Evolutionary conservation across 1,140 invertebrate species (phyloP), one percentile per base, ranked within the genome.

Genomic region (Monochamus saltuarius): DNA sequence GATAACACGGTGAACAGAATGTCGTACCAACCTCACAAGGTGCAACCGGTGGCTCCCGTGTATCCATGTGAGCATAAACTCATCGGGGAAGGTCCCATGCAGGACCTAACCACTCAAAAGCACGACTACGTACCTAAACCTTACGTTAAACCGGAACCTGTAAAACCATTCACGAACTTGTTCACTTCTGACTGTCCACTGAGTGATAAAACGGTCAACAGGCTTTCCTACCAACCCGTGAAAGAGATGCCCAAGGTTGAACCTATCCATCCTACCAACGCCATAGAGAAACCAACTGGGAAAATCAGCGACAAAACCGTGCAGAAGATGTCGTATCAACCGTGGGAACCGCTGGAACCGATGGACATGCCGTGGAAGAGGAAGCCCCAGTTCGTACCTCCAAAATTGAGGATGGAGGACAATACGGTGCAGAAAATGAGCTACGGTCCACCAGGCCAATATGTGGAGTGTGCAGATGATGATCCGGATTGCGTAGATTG

Each of bases 61-160:
- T 65, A 71, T 14, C 74, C 77, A 4, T 77, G 76, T 57, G 73
- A 75, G 47, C 70, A 76, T 50, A 73, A 72, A 54, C 58, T 73
- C 1, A 9, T 71, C n/a, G 78, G 66, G 75, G 85, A 82, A 69
- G 87, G 87, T 7, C 86, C 87, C 16, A 86, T 90, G 78, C 84
- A 89, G 70, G 82, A 84, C 58, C 76, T 84, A 56, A 89, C 88
- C 1, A 89, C 87, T 8, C 83, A 88, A 57, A 86, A 87, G 59
- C 85, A 87, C 65, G 87, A 89, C 77, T 89, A 83, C 68, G 84
- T 86, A 8, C 83, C 87, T 54, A 89, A 89, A 75, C 82, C 79
- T 0, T 72, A 76, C 45, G 75, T 77, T 1, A 75, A 67, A 55
- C 16, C 66, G 16, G 60, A 74, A 8, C 46, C 72, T n/a, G 74